Evolutionary conservation across 2,113 vertebrate genomes (phyloP).

Genomic region (Triplophysa tibetana): DNA sequence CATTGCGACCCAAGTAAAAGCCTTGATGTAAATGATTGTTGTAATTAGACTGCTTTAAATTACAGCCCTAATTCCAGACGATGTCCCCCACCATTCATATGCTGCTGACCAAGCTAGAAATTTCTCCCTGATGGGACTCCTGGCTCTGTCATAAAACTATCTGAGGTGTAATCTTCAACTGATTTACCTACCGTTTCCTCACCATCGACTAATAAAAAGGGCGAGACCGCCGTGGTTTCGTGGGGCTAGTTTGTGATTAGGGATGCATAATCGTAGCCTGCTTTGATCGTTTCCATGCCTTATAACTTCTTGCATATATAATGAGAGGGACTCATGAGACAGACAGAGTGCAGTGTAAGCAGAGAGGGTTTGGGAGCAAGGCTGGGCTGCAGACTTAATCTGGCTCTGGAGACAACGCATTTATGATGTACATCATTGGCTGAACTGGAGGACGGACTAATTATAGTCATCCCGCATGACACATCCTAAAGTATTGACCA

Average conservation of each 20-base stretch:
- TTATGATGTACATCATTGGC: constrained; percentile 60
- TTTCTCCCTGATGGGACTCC: constrained; percentile 53
- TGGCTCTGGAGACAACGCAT: constrained; percentile 52
- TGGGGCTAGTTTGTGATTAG: constrained; percentile 56
- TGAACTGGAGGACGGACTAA: constrained; percentile 53
- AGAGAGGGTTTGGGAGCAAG: constrained; percentile 41
- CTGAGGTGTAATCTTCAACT: constrained; percentile 56
- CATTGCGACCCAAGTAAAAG: constrained; percentile 51
- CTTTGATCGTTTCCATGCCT: constrained; percentile 57
- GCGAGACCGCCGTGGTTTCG: constrained; percentile 45
- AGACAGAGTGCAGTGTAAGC: constrained; percentile 59
- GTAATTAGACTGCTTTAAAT: constrained; percentile 58
- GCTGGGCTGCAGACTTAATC: constrained; percentile 45
- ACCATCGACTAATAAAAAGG: constrained; percentile 56
- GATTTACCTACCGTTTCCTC: constrained; percentile 56
- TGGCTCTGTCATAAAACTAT: constrained; percentile 58
- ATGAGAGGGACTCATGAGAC: constrained; percentile 52
- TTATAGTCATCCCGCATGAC: constrained; percentile 57
- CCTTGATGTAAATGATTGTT: constrained; percentile 53
- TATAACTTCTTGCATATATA: constrained; percentile 56
- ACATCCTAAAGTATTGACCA: constrained; percentile 61
- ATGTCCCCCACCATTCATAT: constrained; percentile 51
- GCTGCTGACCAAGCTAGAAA: constrained; percentile 60
- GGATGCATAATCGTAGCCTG: constrained; percentile 55
- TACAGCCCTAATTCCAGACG: constrained; percentile 56